Conservation (phyloP, 2,888 invertebrate species). For the Saturnia japonica region DNA sequence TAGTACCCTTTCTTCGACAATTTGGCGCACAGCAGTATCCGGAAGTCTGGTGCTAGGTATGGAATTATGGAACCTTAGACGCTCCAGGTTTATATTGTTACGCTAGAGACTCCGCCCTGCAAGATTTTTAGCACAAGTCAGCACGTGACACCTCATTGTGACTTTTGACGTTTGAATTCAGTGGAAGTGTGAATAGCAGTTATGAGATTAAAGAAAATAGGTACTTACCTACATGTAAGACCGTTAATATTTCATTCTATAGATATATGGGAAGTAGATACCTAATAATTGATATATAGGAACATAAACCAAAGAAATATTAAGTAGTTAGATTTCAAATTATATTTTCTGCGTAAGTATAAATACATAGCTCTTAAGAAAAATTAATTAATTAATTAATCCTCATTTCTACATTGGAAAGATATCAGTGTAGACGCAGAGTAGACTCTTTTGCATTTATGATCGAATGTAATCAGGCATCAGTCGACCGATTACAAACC, state of each 20-base stretch:
- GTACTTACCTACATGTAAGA: background rate
- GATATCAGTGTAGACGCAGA: too few relatives aligned
- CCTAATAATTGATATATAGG: too few relatives aligned
- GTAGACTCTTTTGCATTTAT: too few relatives aligned
- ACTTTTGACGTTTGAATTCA: constrained; percentile 39
- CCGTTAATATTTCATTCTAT: constrained; percentile 18
- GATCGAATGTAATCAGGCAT: too few relatives aligned
- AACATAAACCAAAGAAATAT: too few relatives aligned
- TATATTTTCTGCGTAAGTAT: too few relatives aligned
- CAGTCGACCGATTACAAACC: too few relatives aligned
- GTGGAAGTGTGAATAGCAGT: constrained; percentile 18
- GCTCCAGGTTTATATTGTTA: constrained; percentile 70
- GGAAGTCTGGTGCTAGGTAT: constrained; percentile 71
- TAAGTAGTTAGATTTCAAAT: too few relatives aligned
- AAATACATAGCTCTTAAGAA: too few relatives aligned
- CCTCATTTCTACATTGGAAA: too few relatives aligned
- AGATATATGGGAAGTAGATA: too few relatives aligned
- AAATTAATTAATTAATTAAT: too few relatives aligned
- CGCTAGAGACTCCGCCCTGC: constrained; percentile 67
- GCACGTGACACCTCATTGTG: constrained; percentile 70
- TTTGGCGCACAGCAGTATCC: constrained; percentile 76
- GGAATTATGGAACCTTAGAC: constrained; percentile 71
- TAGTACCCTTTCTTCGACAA: constrained; percentile 79
- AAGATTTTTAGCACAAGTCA: constrained; percentile 56
- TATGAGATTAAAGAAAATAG: background rate